Evolutionary conservation across 2,113 vertebrate genomes (phyloP).

Genomic region (Clarias gariepinus): DNA sequence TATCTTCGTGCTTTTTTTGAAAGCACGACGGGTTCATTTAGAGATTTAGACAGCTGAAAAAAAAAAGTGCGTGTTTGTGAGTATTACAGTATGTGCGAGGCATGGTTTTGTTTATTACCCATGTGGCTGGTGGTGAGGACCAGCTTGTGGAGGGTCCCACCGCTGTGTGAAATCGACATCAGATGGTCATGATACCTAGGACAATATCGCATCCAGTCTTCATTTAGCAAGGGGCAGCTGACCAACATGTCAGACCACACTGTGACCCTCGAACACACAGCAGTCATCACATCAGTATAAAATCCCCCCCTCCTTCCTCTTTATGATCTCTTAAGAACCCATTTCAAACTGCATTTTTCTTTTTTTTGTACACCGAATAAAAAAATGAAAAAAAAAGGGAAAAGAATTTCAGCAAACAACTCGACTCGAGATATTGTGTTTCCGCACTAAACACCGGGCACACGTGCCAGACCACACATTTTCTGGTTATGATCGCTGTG

Average conservation of each 20-base stretch:
- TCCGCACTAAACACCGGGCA: conserved; percentile 23
- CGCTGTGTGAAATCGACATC: conserved; percentile 68
- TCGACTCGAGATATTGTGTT: conserved; percentile 13
- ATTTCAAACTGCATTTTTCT: background rate
- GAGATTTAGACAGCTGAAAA: background rate
- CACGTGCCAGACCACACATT: conserved; percentile 44
- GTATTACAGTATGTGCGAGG: conserved; percentile 44
- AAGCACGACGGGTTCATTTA: background rate
- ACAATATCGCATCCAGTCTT: conserved; percentile 67
- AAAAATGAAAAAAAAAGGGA: background rate
- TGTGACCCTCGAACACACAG: conserved; percentile 56
- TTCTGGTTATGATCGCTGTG: conserved; percentile 42
- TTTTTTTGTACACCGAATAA: background rate
- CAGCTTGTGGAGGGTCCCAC: conserved; percentile 65
- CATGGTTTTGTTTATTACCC: conserved; percentile 55
- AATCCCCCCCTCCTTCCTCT: conserved; percentile 7
- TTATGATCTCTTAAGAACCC: background rate
- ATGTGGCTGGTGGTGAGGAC: conserved; percentile 51
- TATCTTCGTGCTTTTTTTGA: background rate
- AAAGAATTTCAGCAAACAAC: conserved; percentile 13
- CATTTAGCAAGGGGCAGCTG: conserved; percentile 59
- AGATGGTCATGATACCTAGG: conserved; percentile 66
- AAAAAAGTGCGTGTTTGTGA: conserved; percentile 62
- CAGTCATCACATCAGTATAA: conserved; percentile 49
- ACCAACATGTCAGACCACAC: conserved; percentile 63